Evolutionary conservation across 2,797 vertebrate genomes (phyloP), one percentile per base, ranked within the genome.

Genomic region (Lacerta bilineata): DNA sequence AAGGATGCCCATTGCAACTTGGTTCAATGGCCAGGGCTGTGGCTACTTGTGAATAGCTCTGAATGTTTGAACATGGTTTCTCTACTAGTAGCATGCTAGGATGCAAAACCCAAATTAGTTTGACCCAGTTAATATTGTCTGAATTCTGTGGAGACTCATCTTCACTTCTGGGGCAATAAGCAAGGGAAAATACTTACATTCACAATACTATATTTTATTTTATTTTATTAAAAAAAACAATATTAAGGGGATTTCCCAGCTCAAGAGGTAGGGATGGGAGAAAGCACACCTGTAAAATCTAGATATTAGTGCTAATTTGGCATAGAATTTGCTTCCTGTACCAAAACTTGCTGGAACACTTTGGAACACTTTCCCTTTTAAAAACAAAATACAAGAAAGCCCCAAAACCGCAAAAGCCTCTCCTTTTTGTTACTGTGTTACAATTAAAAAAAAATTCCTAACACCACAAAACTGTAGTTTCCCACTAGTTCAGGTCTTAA

Each of bases 321-420:
- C 97, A 96, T 91, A 11, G 41, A 68, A 50, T 91, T 90, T 91
- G 90, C 94, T 97, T 97, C 96, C 96, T 96, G 94, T 95, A 96
- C 93, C 5, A 4, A 95, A 95, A 95, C 94, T 94, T 95, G 95
- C 95, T 94, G 93, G 91, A 95, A 96, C 18, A 23, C 66, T 94
- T 91, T 88, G 78, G 84, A 89, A 81, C 18, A 59, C 59, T 88
- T 80, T 88, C 88, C 93, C 43, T 93, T 93, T 91, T 91, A 80
- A 93, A 91, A 89, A 90, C 17, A 18, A 64, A 64, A 64, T 18
- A 5, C 5, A 64, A 18, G 87, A 94, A 90, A 50, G 89, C 68
- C 90, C 17, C 61, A 23, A 64, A 64, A 64, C 61, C 61, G 20
- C 61, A 88, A 94, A 90, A 50, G 89, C 68, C 90, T 93, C 77